Evolutionary conservation across 2,113 vertebrate genomes (phyloP), one percentile per base, ranked within the genome.

Genomic region (Salvelinus namaycush): DNA sequence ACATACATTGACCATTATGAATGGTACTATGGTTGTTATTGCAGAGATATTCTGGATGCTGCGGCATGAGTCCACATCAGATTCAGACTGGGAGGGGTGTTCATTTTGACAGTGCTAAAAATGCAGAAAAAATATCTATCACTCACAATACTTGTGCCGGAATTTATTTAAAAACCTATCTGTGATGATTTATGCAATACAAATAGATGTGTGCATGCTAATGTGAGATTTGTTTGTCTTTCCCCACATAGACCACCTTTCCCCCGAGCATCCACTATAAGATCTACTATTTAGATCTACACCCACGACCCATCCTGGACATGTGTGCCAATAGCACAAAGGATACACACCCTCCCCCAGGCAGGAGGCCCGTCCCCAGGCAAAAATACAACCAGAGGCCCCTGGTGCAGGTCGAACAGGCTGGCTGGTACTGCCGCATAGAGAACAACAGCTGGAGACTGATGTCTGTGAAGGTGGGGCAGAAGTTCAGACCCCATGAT

Each of bases 391-490:
- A 87, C 49, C 59, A 16, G 34, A 72, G 80, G 13, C 64, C 26
- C 1, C 34, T 85, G 57, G 57, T 69, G 22, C 79, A 71, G 68
- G 83, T 84, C 11, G 92, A 93, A 60, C 74, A 3, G 0, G 81
- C 82, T 95, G 95, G 93, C 82, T 95, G 95, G 93, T 96, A 95
- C 78, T 84, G 24, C n/a, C 89, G 94, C 1, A 44, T 85, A 39
- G 95, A 96, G 84, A 95, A 95, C 87, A 96, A 95, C 75, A 93
- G 89, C 75, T 96, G 94, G 95, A 92, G 95, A 74, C 86, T 89
- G 22, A 91, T 94, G 72, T 88, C 88, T 39, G 59, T 80, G 4
- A 92, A 84, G 85, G 94, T 95, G 64, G 13, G 14, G 49, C 31
- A 24, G 57, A 14, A 20, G 57, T n/a, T 20, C 18, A 60, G 57